Evolutionary conservation across 2,888 invertebrate genomes (phyloP), one percentile per base, ranked within the genome.

Genomic region (Apamea anceps): DNA sequence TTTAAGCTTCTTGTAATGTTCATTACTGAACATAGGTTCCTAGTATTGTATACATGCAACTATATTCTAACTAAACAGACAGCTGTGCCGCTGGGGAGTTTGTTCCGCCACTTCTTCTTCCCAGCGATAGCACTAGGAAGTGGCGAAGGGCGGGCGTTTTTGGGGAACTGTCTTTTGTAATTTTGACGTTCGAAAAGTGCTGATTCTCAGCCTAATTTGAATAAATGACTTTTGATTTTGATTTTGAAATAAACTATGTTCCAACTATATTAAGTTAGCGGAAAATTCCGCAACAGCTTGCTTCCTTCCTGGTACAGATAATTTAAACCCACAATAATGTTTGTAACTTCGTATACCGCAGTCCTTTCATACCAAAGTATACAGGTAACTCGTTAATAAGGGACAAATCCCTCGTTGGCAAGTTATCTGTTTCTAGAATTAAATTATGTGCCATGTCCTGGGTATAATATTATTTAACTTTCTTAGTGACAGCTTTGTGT

Each of bases 351-450:
- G 45, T 71, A 28, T 12, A 60, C n/a, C 18, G 15, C 25, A n/a
- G 5, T 82, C 48, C 71, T 62, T 45, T 48, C 51, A 37, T 37
- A 28, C 6, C 54, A 62, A 66, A 72, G 45, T 25, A 7, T 18
- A 45, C 57, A 54, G 54, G 78, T 81, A 82, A 57, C 81, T 82
- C 28, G 12, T 37, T 77, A 77, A 72, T 72, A 54, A 48, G 54
- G 82, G 62, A 82, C 71, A 45, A 57, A 62, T 73, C 68, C 82
- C 63, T 45, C 37, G 68, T 82, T 73, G 68, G 51, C 3, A 42
- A 83, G 60, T 67, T 77, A 74, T 10, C 42, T 83, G 51, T 83
- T 51, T 15, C 45, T 28, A 6, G 70, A 79, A 79, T 79, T 25
- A 65, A 83, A 63, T 82, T 79, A 78, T 72, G 51, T 60, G 28